These are phyloP conservation scores for Cosmia pyralina DNA, from an alignment of 2,888 invertebrate genomes.

Conservation along the genomic window DNA sequence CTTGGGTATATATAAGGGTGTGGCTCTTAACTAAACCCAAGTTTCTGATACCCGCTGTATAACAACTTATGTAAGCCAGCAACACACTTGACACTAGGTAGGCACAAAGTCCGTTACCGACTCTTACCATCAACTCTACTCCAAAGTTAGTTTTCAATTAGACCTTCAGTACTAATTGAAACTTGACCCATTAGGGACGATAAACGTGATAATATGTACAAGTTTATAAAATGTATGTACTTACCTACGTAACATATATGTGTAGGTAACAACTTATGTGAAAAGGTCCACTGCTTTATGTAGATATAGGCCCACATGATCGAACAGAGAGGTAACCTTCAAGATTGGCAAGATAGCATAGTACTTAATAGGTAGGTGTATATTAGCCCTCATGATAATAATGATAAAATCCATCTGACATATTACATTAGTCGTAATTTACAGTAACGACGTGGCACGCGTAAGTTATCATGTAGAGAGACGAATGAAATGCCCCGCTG, in stretches of 20 bases:
- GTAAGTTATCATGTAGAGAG: constrained; percentile 11
- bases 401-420: constrained; percentile 18
- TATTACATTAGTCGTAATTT: constrained; percentile 36
- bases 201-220: constrained; percentile 29
- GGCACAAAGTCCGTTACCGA: constrained; percentile 16
- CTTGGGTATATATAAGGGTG: too few relatives aligned
- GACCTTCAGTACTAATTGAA: constrained; percentile 44
- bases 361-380: background rate
- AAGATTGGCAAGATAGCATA: background rate
- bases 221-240: constrained; percentile 31
- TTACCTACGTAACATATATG: background rate
- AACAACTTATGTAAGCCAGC: constrained; percentile 29
- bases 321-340: constrained; percentile 14
- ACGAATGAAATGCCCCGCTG: constrained; percentile 11
- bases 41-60: background rate
- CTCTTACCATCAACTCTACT: constrained; percentile 42
- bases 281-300: background rate
- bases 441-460: constrained; percentile 17
- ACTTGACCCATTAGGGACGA: constrained; percentile 38
- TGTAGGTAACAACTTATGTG: background rate
- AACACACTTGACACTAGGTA: constrained; percentile 14
- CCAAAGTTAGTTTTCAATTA: constrained; percentile 55
- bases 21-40: background rate
- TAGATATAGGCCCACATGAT: background rate
- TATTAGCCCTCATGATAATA: constrained; percentile 14